Evolutionary conservation across 2,888 invertebrate genomes (phyloP).

Genomic region (Drosophila nigritarsus): DNA sequence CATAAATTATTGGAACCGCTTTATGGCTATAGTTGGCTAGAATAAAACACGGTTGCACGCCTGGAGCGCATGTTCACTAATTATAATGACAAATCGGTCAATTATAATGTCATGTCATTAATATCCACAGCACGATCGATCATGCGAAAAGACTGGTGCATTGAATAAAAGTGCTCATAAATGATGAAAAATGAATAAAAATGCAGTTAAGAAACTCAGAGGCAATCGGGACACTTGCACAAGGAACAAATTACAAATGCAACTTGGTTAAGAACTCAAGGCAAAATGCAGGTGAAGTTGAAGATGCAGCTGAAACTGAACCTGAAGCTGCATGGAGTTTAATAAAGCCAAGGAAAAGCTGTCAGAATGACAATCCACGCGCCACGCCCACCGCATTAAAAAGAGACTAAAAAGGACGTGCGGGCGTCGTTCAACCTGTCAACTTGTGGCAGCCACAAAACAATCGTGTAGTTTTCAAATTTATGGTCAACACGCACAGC

Average conservation of each 20-base stretch:
- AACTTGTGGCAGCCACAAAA: constrained; percentile 29
- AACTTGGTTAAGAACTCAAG: constrained; percentile 44
- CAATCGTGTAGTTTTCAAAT: constrained; percentile 76
- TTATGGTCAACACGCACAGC: constrained; percentile 73
- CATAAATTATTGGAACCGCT: constrained; percentile 44
- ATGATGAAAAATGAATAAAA: constrained; percentile 47
- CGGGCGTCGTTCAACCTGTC: constrained; percentile 76
- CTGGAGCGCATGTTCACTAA: constrained; percentile 63
- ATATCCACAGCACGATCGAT: constrained; percentile 72
- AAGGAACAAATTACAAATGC: constrained; percentile 39
- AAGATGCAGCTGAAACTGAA: constrained; percentile 13
- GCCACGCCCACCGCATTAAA: constrained; percentile 74
- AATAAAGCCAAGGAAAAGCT: constrained; percentile 66
- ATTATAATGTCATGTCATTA: constrained; percentile 80
- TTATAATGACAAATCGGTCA: constrained; percentile 81
- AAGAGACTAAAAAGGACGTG: constrained; percentile 74
- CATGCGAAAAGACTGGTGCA: constrained; percentile 62
- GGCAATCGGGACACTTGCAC: constrained; percentile 47
- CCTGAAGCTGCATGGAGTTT: constrained; percentile 29
- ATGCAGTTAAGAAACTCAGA: constrained; percentile 28
- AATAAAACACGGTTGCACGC: constrained; percentile 10
- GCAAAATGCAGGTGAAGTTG: constrained; percentile 45
- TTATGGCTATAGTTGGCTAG: constrained; percentile 20
- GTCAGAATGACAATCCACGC: constrained; percentile 69
- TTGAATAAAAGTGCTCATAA: constrained; percentile 76